These are phyloP conservation scores for Trichomalopsis sarcophagae DNA, from an alignment of 1,140 invertebrate genomes.

Conservation along the genomic window DNA sequence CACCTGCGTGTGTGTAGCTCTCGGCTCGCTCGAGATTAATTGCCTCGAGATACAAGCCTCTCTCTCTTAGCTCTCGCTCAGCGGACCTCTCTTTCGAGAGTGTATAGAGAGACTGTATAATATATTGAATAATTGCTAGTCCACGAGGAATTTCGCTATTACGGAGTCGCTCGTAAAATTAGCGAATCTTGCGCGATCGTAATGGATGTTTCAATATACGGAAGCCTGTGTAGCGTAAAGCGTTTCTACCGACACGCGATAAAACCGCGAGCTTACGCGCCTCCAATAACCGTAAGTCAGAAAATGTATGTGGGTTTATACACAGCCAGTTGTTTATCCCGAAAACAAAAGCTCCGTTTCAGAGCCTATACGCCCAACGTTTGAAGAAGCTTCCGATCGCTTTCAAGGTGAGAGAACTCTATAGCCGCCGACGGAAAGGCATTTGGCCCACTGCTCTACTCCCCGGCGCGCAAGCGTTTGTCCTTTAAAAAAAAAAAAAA, in stretches of 20 bases:
- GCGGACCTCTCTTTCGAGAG: too few species aligned
- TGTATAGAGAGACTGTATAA: too few species aligned
- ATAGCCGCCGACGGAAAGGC: too few species aligned
- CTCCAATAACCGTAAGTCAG: too few species aligned
- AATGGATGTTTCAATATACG: neutral
- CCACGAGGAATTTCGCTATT: too few species aligned
- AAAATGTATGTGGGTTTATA: neutral
- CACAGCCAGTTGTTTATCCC: neutral
- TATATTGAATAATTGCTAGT: too few species aligned
- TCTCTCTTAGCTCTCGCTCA: too few species aligned
- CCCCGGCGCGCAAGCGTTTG: too few species aligned
- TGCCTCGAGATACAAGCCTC: conserved; percentile 23
- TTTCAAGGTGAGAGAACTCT: neutral
- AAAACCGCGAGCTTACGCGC: too few species aligned
- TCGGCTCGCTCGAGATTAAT: conserved; percentile 39
- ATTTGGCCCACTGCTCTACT: neutral
- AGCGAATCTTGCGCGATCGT: neutral
- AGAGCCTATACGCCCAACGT: too few species aligned
- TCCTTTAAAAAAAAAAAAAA: conserved; percentile 1
- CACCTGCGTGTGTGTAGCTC: neutral
- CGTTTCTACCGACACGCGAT: neutral
- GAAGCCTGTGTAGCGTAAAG: neutral
- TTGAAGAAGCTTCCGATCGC: neutral
- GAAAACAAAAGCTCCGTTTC: too few species aligned
- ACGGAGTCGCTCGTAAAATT: neutral